A percentile compares a stretch with the other conserved stretches of the same genome.
These are phyloP conservation scores for Zophobas atratus DNA, from an alignment of 1,140 invertebrate species.

Conservation along the genomic window DNA sequence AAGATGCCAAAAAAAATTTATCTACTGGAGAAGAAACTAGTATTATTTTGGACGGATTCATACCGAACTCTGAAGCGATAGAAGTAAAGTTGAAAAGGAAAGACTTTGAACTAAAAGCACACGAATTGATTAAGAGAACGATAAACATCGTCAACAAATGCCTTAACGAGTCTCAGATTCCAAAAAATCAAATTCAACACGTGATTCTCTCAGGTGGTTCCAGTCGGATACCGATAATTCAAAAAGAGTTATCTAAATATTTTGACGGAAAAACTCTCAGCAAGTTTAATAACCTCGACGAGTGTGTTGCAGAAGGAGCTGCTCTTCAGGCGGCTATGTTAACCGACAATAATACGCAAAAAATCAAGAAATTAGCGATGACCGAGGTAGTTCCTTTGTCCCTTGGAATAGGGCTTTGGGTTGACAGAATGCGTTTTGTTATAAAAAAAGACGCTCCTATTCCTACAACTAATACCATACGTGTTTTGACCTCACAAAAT, in stretches of 20 bases:
- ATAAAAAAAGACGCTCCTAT: too few relatives aligned
- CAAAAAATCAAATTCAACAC: conserved; percentile 69
- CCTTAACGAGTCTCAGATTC: conserved; percentile 30
- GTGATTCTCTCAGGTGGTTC: conserved; percentile 77
- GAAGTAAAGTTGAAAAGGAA: conserved; percentile 81
- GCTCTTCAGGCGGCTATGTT: conserved; percentile 43
- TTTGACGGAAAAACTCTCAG: conserved; percentile 66
- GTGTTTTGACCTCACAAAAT: too few relatives aligned
- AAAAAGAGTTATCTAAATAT: conserved; percentile 65
- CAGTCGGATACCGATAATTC: conserved; percentile 76
- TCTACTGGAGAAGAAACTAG: conserved; percentile 69
- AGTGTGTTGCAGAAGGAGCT: conserved; percentile 55
- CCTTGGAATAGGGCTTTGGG: too few relatives aligned
- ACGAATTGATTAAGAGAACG: conserved; percentile 75
- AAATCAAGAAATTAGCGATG: too few relatives aligned
- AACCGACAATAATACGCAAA: too few relatives aligned
- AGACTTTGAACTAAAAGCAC: conserved; percentile 82
- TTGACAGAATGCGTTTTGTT: too few relatives aligned
- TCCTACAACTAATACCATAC: too few relatives aligned
- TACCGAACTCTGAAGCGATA: conserved; percentile 68
- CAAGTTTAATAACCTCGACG: conserved; percentile 65
- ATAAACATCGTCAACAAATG: conserved; percentile 46
- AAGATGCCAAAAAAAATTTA: conserved; percentile 85
- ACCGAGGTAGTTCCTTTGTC: too few relatives aligned
- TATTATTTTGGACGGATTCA: conserved; percentile 8